These are phyloP conservation scores for Huso huso DNA, from an alignment of 2,797 vertebrate species.

Conservation along the genomic window DNA sequence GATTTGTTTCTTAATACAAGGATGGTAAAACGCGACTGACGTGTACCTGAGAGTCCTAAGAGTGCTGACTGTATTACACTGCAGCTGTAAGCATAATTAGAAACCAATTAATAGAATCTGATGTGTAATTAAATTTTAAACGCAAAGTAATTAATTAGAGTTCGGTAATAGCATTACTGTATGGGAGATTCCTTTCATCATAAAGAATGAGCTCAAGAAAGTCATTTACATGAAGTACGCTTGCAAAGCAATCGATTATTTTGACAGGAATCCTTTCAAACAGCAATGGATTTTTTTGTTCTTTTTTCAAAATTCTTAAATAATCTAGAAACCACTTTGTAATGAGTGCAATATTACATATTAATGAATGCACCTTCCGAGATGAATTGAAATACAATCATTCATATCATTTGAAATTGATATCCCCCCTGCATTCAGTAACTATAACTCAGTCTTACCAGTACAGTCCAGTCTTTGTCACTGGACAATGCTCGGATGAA, in stretches of 20 bases:
- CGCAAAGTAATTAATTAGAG: conserved; percentile 28
- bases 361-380: neutral
- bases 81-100: conserved; percentile 23
- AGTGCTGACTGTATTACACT: no score
- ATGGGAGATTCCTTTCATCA: neutral
- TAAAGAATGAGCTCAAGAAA: neutral
- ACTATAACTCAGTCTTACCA: no score
- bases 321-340: conserved; percentile 5
- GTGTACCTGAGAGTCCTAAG: no score
- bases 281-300: neutral
- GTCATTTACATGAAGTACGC: neutral
- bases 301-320: conserved; percentile 6
- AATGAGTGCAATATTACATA: neutral
- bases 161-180: conserved; percentile 6
- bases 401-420: neutral
- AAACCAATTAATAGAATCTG: conserved; percentile 31
- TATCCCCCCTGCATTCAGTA: no score
- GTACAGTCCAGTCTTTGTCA: no score
- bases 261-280: conserved; percentile 1
- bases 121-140: conserved; percentile 33
- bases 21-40: no score
- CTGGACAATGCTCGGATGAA: no score
- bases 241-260: conserved; percentile 7
- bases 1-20: no score
- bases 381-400: neutral